Conservation (phyloP, 2,113 vertebrate genomes). For the Neoarius graeffei region DNA sequence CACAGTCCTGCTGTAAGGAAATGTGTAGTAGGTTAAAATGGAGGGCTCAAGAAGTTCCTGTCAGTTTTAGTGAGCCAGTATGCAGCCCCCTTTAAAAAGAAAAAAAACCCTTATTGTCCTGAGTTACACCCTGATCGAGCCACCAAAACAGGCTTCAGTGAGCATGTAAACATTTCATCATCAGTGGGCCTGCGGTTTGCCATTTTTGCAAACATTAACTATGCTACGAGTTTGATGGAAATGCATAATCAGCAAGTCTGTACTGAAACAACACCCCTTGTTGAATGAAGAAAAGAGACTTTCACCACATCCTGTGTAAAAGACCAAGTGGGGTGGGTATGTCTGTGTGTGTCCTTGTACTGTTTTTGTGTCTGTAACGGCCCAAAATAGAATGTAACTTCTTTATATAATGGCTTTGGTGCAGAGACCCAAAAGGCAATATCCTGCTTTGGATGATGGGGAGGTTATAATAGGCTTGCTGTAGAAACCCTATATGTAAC, state of each 20-base stretch:
- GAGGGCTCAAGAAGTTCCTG: background rate
- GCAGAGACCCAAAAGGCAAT: background rate
- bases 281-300: slow-evolving; percentile 7
- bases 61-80: background rate
- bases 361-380: background rate
- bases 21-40: background rate
- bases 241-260: background rate
- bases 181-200: background rate
- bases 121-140: background rate
- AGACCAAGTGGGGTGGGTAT: background rate
- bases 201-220: background rate
- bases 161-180: slow-evolving; percentile 24
- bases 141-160: slow-evolving; percentile 12
- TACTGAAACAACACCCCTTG: background rate
- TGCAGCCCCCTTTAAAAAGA: background rate
- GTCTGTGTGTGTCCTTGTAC: slow-evolving; percentile 5
- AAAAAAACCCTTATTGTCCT: background rate
- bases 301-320: background rate
- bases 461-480: background rate
- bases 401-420: background rate
- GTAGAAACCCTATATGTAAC: background rate
- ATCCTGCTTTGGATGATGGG: background rate
- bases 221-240: background rate
- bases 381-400: background rate
- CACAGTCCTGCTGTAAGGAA: background rate